phyloP scores from a whole-genome alignment of 2,888 invertebrate species.

The Ditylenchus weischeri region DNA sequence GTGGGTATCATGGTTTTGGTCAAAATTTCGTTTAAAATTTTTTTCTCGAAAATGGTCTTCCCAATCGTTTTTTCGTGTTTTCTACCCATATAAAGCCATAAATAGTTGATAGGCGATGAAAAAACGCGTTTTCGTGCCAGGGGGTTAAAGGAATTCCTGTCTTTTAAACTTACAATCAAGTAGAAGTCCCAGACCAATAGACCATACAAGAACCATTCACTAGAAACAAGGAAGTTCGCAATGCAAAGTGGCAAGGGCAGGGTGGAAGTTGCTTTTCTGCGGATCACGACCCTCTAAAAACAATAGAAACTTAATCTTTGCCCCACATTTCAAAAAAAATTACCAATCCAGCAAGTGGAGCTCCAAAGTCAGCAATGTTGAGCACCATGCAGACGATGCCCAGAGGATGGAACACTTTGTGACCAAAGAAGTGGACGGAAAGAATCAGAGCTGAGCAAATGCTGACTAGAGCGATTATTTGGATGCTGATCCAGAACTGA shows the following conservation, averaged over 20 bases:
- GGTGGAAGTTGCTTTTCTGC: constrained; percentile 77
- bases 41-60: no score
- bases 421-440: constrained; percentile 50
- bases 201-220: constrained; percentile 79
- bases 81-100: no score
- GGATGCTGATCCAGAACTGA: constrained; percentile 54
- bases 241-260: constrained; percentile 85
- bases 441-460: constrained; percentile 43
- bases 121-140: no score
- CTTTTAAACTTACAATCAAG: constrained; percentile 68
- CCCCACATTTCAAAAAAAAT: constrained; percentile 2
- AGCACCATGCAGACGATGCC: constrained; percentile 70
- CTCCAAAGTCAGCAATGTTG: constrained; percentile 77
- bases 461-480: constrained; percentile 45
- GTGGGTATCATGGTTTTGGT: no score
- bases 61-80: no score
- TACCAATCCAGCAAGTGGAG: constrained; percentile 75
- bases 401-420: constrained; percentile 61
- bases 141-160: no score
- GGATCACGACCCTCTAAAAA: constrained; percentile 73
- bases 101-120: no score
- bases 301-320: background rate
- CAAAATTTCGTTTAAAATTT: no score
- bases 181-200: constrained; percentile 74
- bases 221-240: constrained; percentile 78